Evolutionary conservation across 2,888 invertebrate genomes (phyloP), one percentile per base, ranked within the genome.

Genomic region (Philereme vetulata): DNA sequence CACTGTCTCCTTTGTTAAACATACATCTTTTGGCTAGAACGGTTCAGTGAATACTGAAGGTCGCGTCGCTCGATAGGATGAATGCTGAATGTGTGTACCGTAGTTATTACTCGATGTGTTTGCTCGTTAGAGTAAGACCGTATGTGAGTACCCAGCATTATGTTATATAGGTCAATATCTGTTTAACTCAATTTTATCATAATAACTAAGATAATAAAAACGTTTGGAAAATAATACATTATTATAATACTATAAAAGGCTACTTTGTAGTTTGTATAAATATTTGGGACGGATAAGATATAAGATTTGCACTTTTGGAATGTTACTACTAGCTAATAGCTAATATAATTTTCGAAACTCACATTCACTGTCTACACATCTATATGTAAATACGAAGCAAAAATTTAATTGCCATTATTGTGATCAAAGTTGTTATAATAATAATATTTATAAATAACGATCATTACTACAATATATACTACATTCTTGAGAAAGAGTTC

Each of bases 281-380:
- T 46, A 48, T 36, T 55, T 58, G 57, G 80, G 78, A 80, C 79
- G 79, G 79, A 76, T 66, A 68, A 68, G 49, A 46, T 68, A 67
- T 61, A 64, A 60, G 75, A 80, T 80, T 80, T 79, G 80, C 80
- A 80, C 80, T 80, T 77, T 65, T 65, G 80, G 80, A 79, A 79
- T 79, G 79, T 54, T 44, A 6, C 34, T 45, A 57, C 11, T 47
- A 38, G 6, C 36, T 58, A 54, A 21, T 21, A 21, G 21, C 21
- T 21, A 55, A 43, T 44, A 46, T 55, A 21, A 50, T 42, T 36
- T 5, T 54, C 40, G 10, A 52, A 49, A 52, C 38, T 3, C 36
- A 38, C 45, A 35, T 36, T 11, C 5, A 51, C 50, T 49, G 58
- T 53, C 58, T 59, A 49, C 34, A 44, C 35, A 49, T 33, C 53